These are phyloP conservation scores for Pegoplata infirma DNA, from an alignment of 2,888 invertebrate species.

Conservation along the genomic window DNA sequence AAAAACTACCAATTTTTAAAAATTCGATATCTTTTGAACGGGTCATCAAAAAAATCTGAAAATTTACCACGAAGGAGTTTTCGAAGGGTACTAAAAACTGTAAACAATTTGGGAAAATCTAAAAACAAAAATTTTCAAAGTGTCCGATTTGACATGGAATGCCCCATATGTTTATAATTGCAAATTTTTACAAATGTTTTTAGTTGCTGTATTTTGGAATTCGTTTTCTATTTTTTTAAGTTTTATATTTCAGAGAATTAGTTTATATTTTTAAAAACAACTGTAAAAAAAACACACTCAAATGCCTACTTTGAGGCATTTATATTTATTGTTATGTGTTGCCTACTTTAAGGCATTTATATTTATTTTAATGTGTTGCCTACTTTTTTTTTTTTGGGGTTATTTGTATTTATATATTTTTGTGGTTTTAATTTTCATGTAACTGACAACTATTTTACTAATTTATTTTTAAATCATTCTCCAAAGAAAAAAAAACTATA, in stretches of 20 bases:
- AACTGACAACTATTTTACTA: neutral
- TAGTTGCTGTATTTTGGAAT: neutral
- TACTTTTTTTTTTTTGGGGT: neutral
- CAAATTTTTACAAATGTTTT: neutral
- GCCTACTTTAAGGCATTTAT: neutral
- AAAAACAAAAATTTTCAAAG: no score
- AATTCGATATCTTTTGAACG: no score
- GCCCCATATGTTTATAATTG: slow-evolving; percentile 22
- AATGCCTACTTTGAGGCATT: neutral
- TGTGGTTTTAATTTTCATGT: neutral
- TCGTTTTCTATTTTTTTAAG: neutral
- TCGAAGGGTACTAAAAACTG: no score
- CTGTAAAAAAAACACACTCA: neutral
- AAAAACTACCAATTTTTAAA: no score
- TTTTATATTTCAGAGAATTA: neutral
- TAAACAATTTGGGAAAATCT: no score
- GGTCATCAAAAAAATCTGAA: no score
- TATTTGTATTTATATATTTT: neutral
- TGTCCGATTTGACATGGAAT: no score
- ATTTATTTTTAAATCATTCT: neutral
- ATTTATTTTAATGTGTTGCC: slow-evolving; percentile 1
- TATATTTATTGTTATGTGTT: neutral
- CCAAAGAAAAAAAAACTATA: neutral
- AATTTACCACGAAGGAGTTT: no score
- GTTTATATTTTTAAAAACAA: neutral